Evolutionary conservation across 2,797 vertebrate species (phyloP), one percentile per base, ranked within the genome.

Genomic region (Diplodus sargus): DNA sequence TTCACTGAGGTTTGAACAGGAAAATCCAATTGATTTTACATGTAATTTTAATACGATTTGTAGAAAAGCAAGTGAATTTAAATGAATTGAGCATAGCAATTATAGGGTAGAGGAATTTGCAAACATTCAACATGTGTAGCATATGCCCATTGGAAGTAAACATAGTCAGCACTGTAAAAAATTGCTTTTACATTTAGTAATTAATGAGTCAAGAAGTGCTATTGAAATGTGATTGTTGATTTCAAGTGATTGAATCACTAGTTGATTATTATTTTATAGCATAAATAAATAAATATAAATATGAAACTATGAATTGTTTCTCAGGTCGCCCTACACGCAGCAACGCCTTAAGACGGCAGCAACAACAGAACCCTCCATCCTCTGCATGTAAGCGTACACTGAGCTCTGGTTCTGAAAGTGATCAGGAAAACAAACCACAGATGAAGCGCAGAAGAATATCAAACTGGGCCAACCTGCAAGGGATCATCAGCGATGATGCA

Each of bases 401-500:
- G 70, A 87, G 90, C 30, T 94, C 95, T 0, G 90, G 90, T 59
- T 95, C 95, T 0, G 95, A 93, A 49, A 76, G 94, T 76, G 62
- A 95, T 84, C 56, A 85, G 13, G 88, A 90, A 53, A 43, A 78
- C 30, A 2, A 77, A 18, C 3, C 77, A 11, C 77, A 30, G 52
- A 79, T 20, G 70, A 74, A 72, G 1, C 69, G 18, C 9, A 93
- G 76, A 54, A 93, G 81, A 66, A 47, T 86, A 3, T 91, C 93
- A 1, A 90, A 96, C 78, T 97, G 97, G 97, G 89, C 92, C 60
- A 94, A 94, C 54, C 93, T 98, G 73, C 91, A 83, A 7, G 97
- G 96, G 20, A 93, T 97, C 85, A 97, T 98, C 86, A 97, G 96
- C 57, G 97, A 97, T 42, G 96, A 96, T 0, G 95, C 87, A 1